A percentile compares a stretch with the other conserved stretches of the same genome.
Conservation (phyloP, 2,113 vertebrate genomes). For the Campylomormyrus tamandua region DNA sequence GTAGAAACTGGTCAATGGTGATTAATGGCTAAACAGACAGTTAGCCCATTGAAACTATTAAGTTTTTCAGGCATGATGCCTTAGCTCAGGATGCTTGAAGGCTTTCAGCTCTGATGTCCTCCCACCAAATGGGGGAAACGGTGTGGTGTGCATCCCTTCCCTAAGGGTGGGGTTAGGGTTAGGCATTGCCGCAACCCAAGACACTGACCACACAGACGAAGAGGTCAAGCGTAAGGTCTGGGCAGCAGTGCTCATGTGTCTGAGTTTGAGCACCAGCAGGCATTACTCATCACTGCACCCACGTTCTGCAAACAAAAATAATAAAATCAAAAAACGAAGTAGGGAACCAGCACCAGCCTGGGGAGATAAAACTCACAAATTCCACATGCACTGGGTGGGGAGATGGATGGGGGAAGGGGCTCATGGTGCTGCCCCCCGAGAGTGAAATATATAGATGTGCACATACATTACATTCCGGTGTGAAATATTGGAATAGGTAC, state of each 20-base stretch:
- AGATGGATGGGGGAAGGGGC: background rate
- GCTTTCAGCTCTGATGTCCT: background rate
- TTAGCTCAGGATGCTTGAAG: background rate
- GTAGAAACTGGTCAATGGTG: background rate
- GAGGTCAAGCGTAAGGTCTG: background rate
- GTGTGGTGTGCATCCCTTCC: background rate
- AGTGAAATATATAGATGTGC: background rate
- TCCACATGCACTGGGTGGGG: background rate
- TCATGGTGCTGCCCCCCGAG: background rate
- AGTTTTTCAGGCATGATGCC: background rate
- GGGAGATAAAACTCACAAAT: background rate
- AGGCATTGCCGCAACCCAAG: background rate
- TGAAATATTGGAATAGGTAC: background rate
- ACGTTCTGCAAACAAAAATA: background rate
- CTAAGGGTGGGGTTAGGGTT: background rate
- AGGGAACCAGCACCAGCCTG: background rate
- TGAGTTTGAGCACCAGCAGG: background rate
- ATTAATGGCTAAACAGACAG: background rate
- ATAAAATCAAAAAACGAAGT: background rate
- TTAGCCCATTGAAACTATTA: background rate
- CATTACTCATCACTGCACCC: background rate
- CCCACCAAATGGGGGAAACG: background rate
- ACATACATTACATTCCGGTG: background rate
- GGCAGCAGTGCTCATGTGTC: background rate
- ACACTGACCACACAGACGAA: background rate